Evolutionary conservation across 1,140 invertebrate species (phyloP), one percentile per base, ranked within the genome.

Genomic region (Sycobia sp.): DNA sequence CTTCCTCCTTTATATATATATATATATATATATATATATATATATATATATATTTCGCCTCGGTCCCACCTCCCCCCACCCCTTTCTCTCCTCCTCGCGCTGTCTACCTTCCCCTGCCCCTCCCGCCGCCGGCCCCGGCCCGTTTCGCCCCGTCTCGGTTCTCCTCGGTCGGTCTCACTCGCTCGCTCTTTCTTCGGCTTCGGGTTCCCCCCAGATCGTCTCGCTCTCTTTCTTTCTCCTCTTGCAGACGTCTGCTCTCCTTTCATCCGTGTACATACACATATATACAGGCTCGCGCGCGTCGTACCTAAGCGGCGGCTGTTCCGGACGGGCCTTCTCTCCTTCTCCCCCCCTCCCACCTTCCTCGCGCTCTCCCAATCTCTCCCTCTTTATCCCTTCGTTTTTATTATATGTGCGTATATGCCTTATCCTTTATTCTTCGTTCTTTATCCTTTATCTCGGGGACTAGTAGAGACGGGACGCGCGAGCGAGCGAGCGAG

Each of bases 361-460:
- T 22, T 38, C 13, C n/a, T n/a, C n/a, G n/a, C n/a, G n/a, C n/a
- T n/a, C n/a, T n/a, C n/a, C 32, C 34, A 20, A 14, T 50, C 8
- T 34, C 14, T 23, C 2, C 27, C 5, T 32, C 29, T 32, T 32
- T 13, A 22, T 39, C 13, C 8, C 20, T 25, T 38, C n/a, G n/a
- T n/a, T n/a, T n/a, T n/a, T n/a, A n/a, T 50, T 39, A 9, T 46
- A 22, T 54, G 34, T 29, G 34, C 64, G 62, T n/a, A 60, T 71
- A 69, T 69, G 53, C 72, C 58, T 72, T 69, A 73, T 74, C 66
- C 69, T 68, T 74, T 69, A 71, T 73, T 60, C 73, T 71, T 73
- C 68, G 51, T 51, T 46, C 44, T 55, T 47, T 47, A 55, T 74
- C 62, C 71, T 70, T 71, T 72, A 73, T 72, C 62, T 65, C 56